A percentile compares a stretch with the other conserved stretches of the same genome.
These are phyloP conservation scores for Drosophila kohkoa DNA, from an alignment of 1,140 invertebrate genomes.

Conservation along the genomic window DNA sequence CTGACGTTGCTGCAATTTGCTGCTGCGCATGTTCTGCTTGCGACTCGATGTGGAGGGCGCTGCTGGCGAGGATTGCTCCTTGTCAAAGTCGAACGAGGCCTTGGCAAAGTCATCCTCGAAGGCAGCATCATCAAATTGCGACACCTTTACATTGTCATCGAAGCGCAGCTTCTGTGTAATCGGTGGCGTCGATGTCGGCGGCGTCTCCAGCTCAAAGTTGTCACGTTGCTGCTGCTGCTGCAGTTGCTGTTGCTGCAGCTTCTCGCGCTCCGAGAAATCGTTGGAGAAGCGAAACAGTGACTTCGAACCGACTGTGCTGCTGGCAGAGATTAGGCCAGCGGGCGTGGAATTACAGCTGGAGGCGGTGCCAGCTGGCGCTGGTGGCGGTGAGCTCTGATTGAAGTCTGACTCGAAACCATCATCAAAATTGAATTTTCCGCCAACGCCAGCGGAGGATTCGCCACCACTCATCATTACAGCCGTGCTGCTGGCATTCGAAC, in stretches of 20 bases:
- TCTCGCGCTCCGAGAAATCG: slow-evolving; percentile 86
- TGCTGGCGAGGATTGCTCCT: slow-evolving; percentile 64
- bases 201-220: slow-evolving; percentile 57
- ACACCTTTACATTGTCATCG: slow-evolving; percentile 84
- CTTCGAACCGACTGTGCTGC: slow-evolving; percentile 57
- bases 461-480: slow-evolving; percentile 69
- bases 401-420: slow-evolving; percentile 85
- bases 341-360: slow-evolving; percentile 81
- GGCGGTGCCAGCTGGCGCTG: slow-evolving; percentile 76
- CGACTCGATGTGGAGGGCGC: slow-evolving; percentile 50
- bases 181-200: slow-evolving; percentile 61
- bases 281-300: slow-evolving; percentile 86
- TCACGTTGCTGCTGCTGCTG: slow-evolving; percentile 31
- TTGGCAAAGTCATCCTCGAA: slow-evolving; percentile 84
- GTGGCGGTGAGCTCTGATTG: slow-evolving; percentile 80
- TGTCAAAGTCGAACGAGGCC: slow-evolving; percentile 82
- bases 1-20: slow-evolving; percentile 75
- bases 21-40: slow-evolving; percentile 74
- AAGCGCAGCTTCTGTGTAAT: slow-evolving; percentile 83
- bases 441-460: slow-evolving; percentile 58
- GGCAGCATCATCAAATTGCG: slow-evolving; percentile 83
- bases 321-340: slow-evolving; percentile 57
- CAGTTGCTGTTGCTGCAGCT: slow-evolving; percentile 51
- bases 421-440: slow-evolving; percentile 79
- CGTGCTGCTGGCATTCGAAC: slow-evolving; percentile 76